Evolutionary conservation across 2,888 invertebrate genomes (phyloP).

Genomic region (Chalcosyrphus nemorum): DNA sequence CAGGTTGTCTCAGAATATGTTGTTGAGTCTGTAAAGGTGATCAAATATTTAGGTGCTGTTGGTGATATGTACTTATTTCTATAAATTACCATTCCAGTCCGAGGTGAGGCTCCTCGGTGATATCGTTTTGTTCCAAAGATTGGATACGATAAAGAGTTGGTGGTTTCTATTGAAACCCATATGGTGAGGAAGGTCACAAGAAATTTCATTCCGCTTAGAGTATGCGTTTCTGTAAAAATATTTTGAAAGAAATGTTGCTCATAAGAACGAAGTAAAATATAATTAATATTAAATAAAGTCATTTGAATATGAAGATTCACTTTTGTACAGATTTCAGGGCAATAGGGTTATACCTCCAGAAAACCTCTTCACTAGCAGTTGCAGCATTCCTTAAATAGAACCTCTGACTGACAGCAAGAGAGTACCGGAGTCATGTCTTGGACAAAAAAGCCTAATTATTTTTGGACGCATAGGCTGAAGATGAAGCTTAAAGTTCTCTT

Average conservation of each 20-base stretch:
- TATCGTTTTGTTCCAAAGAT: conserved; percentile 74
- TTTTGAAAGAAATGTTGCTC: background rate
- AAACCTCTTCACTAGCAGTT: too few species aligned
- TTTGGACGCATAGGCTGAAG: too few species aligned
- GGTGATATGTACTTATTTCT: background rate
- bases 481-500: too few species aligned
- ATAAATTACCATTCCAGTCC: conserved; percentile 46
- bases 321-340: too few species aligned
- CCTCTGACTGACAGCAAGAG: too few species aligned
- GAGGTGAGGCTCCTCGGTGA: conserved; percentile 62
- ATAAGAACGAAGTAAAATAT: too few species aligned
- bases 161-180: conserved; percentile 38
- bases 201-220: conserved; percentile 40
- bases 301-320: too few species aligned
- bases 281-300: too few species aligned
- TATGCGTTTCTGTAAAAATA: background rate
- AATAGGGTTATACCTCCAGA: too few species aligned
- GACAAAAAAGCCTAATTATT: too few species aligned
- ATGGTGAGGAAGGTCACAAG: conserved; percentile 11
- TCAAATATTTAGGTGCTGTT: background rate
- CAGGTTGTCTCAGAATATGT: conserved; percentile 40
- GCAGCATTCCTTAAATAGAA: too few species aligned
- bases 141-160: conserved; percentile 64
- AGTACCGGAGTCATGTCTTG: too few species aligned
- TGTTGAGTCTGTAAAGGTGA: conserved; percentile 27